A percentile compares a stretch with the other conserved stretches of the same genome.
These are phyloP conservation scores for Euzophera pinguis DNA, from an alignment of 2,888 invertebrate genomes.

Conservation along the genomic window DNA sequence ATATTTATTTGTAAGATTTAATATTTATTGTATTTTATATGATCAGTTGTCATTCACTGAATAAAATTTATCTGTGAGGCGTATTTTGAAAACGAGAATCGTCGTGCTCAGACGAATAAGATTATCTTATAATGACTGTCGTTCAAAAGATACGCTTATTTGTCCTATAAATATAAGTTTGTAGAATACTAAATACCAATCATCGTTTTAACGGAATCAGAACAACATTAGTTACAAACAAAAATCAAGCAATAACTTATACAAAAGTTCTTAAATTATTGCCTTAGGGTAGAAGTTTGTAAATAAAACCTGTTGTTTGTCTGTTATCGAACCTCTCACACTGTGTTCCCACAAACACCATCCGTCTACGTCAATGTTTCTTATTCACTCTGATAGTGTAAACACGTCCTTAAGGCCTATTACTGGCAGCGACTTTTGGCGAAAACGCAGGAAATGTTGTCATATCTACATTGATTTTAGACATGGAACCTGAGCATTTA, in stretches of 20 bases:
- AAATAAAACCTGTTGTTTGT: slow-evolving; percentile 14
- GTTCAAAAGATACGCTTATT: too few relatives aligned
- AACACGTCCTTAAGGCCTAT: slow-evolving; percentile 43
- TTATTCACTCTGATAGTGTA: slow-evolving; percentile 49
- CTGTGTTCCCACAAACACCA: slow-evolving; percentile 39
- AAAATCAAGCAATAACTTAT: slow-evolving; percentile 1
- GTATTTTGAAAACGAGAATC: too few relatives aligned
- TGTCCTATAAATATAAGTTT: too few relatives aligned
- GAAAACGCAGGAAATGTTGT: neutral
- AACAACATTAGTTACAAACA: neutral
- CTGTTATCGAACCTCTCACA: slow-evolving; percentile 6
- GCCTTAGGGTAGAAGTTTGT: slow-evolving; percentile 7
- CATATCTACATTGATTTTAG: neutral
- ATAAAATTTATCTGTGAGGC: too few relatives aligned
- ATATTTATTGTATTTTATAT: too few relatives aligned
- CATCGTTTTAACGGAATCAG: too few relatives aligned
- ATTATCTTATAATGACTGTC: too few relatives aligned
- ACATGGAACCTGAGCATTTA: neutral
- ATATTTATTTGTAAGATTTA: too few relatives aligned
- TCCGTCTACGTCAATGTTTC: slow-evolving; percentile 50
- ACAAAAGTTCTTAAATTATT: slow-evolving; percentile 1
- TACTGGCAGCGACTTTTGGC: slow-evolving; percentile 20
- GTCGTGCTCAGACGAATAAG: too few relatives aligned
- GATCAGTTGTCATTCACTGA: too few relatives aligned
- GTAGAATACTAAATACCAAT: too few relatives aligned